Evolutionary conservation across 2,113 vertebrate genomes (phyloP), one percentile per base, ranked within the genome.

Genomic region (Sinocyclocheilus anshuiensis): DNA sequence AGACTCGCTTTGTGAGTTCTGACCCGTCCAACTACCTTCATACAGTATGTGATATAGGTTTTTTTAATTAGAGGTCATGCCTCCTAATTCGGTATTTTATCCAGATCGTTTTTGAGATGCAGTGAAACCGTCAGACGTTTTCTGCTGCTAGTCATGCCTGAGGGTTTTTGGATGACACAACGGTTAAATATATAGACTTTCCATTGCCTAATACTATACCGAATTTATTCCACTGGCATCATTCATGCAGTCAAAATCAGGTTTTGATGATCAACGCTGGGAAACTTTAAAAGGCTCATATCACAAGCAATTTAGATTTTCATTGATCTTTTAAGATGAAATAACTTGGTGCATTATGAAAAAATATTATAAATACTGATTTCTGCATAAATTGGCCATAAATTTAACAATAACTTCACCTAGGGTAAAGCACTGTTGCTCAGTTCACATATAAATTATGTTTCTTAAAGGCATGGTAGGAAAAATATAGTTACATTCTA

Each of bases 1-100:
- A 81, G 77, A 89, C 87, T 74, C 89, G 50, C 75, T 88, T 78
- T 63, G 84, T 90, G 81, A 85, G 71, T 78, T 36, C 59, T 82
- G 81, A 81, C 77, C 83, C 79, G 4, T 78, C n/a, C 83, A 69
- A 36, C 61, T 59, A 69, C 67, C 61, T 86, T 42, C 85, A 42
- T 78, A 84, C 84, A 76, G 57, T 10, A n/a, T n/a, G 57, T 87
- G 82, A 77, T 55, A 88, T 29, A 48, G 59, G 75, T 82, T 84
- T 79, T 85, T 4, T 83, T 50, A 83, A 39, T 83, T 24, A 82
- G 45, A 83, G 80, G 26, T 63, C 15, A 48, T 83, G 75, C 61
- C 65, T 88, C 83, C 89, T 83, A 79, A 84, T 8, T 57, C 77
- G 63, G 71, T 65, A 84, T 83, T 57, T 74, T 69, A 81, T 74